Base-by-base conservation (phyloP, 2,113 vertebrate species). In the Mobula birostris region DNA sequence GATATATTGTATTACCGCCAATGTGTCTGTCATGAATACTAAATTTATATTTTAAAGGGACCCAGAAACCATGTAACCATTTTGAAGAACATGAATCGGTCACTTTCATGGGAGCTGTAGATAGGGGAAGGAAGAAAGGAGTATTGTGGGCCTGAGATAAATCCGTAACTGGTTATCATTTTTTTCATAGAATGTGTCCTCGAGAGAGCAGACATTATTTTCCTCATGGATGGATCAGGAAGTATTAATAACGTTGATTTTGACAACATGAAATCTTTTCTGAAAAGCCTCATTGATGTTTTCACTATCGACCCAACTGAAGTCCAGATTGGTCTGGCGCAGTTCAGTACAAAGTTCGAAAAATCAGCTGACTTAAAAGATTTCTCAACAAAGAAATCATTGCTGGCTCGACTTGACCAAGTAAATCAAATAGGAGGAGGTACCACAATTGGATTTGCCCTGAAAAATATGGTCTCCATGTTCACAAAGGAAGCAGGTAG, bases 221-320 rank as follows among this genome's bases (percentile, higher is more conserved):
- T 98, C 95, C 95, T 98, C 7, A 58, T 97, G 0, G 97, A 98
- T 40, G 95, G 97, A 87, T 98, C 98, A 0, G 94, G 87, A 94
- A 98, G 96, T 94, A 97, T 98, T 74, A 0, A 0, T 0, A 0
- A 0, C 0, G 0, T 0, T 0, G 95, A 97, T 82, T 98, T 97
- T 94, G 29, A 0, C 21, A 80, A 68, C 68, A 97, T 97, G 96
- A 97, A 97, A 95, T 94, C 94, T 0, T 98, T 98, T 94, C 96
- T 96, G 90, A 94, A 95, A 17, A 95, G 94, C 0, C 58, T 98
- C 0, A 85, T 97, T 6, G 94, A 94, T 48, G 96, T 94, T 70
- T 97, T 98, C 94, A 94, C 95, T 14, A 95, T 97, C 94, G 92
- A 95, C 48, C 0, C 95, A 40, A 95, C 96, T 2, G 94, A 95